Base-by-base conservation (phyloP, 1,140 invertebrate species). In the Magallana gigas region DNA sequence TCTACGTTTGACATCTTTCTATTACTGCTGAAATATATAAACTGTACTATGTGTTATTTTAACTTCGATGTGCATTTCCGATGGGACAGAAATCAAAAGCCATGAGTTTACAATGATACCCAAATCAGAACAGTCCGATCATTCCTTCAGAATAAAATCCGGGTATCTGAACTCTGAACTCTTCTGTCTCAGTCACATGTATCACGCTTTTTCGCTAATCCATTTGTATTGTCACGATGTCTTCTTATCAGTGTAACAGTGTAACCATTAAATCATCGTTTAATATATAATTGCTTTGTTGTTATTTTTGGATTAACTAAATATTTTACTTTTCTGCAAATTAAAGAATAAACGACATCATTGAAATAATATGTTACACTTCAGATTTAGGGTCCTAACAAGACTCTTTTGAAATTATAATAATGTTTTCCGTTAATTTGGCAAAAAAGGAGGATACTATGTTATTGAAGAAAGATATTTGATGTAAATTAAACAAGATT, bases 231-330 rank as follows among this genome's bases (percentile, higher is more conserved):
- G 23, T 76, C 68, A 23, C 23, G 23, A 29, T 76, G 68, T 76
- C 29, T 76, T 23, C 14, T 8, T 76, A 23, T 76, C 23, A 9
- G 18, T 29, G n/a, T 71, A 71, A 23, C 36, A 71, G 9, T 76
- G 68, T 76, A 29, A 36, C 68, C 68, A 76, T 76, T 76, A 76
- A 76, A 76, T 76, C 68, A 76, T 76, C 68, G 68, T 76, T 76
- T 76, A 29, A 29, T 76, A 76, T 48, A 48, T 5, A 0, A 48
- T 48, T 48, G 36, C 36, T 48, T 48, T 48, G 36, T 48, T 48
- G 36, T 48, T 48, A 48, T 2, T 48, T 48, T 48, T 48, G 36
- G 36, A 48, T 48, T 48, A 48, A 48, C 36, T 4, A 48, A 4
- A 48, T 48, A 48, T 48, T 48, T 48, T 48, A 48, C 36, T 48